These are phyloP conservation scores for Lithobates pipiens DNA, from an alignment of 2,797 vertebrate genomes.

Conservation along the genomic window DNA sequence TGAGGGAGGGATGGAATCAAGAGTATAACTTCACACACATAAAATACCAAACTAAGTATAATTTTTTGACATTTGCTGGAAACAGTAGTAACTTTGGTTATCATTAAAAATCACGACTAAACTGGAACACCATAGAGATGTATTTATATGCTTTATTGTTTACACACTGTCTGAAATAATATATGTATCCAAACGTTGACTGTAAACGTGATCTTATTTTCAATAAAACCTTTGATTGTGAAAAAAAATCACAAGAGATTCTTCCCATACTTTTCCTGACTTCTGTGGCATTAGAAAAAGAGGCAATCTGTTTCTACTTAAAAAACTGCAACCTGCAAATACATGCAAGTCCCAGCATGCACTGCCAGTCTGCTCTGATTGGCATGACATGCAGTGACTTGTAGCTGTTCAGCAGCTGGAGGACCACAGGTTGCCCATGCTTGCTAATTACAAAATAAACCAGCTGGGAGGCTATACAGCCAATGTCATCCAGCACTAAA, in stretches of 20 bases:
- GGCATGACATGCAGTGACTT: not conserved
- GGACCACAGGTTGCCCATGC: not conserved
- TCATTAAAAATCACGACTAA: not conserved
- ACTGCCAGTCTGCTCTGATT: not conserved
- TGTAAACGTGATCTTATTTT: too few relatives aligned
- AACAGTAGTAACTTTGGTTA: not conserved
- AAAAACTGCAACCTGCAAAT: not conserved
- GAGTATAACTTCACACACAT: not conserved
- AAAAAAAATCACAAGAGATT: not conserved
- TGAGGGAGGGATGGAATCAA: not conserved
- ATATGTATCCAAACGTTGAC: too few relatives aligned
- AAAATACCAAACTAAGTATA: not conserved
- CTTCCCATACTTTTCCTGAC: not conserved
- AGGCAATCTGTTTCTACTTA: not conserved
- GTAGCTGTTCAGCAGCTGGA: not conserved
- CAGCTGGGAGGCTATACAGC: not conserved
- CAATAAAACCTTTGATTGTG: too few relatives aligned
- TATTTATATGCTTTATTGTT: too few relatives aligned
- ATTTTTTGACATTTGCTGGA: not conserved
- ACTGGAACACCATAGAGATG: too few relatives aligned
- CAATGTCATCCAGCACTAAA: not conserved
- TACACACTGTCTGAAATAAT: too few relatives aligned
- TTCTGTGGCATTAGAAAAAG: not conserved
- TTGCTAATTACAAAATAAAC: not conserved
- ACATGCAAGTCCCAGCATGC: not conserved